Conservation (phyloP, 1,140 invertebrate species). For the Solenopsis fugax region DNA sequence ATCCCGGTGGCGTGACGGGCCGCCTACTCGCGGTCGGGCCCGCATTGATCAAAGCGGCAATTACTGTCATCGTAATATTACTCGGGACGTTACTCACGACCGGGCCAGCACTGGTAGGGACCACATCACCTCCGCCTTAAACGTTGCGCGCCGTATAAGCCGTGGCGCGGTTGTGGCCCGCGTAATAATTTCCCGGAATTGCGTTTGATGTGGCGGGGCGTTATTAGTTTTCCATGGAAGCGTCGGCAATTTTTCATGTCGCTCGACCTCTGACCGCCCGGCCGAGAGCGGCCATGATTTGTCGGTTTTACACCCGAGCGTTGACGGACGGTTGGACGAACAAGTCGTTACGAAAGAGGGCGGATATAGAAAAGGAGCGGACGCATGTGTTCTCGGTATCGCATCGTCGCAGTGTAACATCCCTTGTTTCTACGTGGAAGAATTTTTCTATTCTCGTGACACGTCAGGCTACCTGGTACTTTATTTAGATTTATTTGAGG, state of each 20-base stretch:
- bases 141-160: conserved; percentile 66
- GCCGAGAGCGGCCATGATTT: conserved; percentile 70
- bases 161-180: conserved; percentile 54
- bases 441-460: neutral
- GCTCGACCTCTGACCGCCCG: conserved; percentile 55
- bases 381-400: neutral
- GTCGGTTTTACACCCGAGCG: conserved; percentile 68
- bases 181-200: conserved; percentile 80
- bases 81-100: conserved; percentile 81
- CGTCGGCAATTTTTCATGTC: conserved; percentile 75
- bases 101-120: conserved; percentile 40
- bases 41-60: conserved; percentile 85
- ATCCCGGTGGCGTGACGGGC: conserved; percentile 75
- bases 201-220: conserved; percentile 78
- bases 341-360: neutral
- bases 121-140: conserved; percentile 63
- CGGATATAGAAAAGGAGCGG: neutral
- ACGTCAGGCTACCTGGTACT: neutral
- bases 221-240: conserved; percentile 80
- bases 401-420: neutral
- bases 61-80: conserved; percentile 85
- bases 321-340: conserved; percentile 10
- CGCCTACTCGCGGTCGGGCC: conserved; percentile 79
- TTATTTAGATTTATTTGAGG: neutral
- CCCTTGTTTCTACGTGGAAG: neutral